These are phyloP conservation scores for Anthrax anthrax DNA, from an alignment of 2,888 invertebrate species.

Conservation along the genomic window DNA sequence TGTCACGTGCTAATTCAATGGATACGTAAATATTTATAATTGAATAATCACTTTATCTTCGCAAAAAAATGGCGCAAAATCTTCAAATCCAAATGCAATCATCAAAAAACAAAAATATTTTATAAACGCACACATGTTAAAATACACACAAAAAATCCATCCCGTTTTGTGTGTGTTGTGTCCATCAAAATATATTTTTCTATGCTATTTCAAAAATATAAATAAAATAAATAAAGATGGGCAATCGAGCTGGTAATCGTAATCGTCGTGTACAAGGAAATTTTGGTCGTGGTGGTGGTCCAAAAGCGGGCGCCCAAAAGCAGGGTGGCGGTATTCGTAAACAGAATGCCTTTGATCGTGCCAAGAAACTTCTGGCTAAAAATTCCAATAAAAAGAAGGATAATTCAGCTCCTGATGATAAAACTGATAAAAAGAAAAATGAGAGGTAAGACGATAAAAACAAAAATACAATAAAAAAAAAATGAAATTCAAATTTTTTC, in stretches of 20 bases:
- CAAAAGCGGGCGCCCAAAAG: constrained; percentile 28
- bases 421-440: constrained; percentile 26
- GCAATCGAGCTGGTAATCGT: constrained; percentile 34
- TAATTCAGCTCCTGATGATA: constrained; percentile 35
- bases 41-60: no score
- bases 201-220: no score
- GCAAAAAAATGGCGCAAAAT: no score
- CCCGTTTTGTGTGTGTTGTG: no score
- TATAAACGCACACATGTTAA: no score
- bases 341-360: constrained; percentile 37
- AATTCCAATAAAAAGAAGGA: constrained; percentile 37
- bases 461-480: constrained; percentile 15
- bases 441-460: constrained; percentile 33
- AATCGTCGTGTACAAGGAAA: constrained; percentile 28
- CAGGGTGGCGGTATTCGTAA: constrained; percentile 36
- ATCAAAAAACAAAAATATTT: no score
- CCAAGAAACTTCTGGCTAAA: constrained; percentile 38
- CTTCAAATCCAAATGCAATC: no score
- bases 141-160: no score
- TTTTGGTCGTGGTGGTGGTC: constrained; percentile 34
- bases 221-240: constrained; percentile 27
- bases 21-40: no score
- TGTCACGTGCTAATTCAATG: no score
- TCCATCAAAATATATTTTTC: no score
- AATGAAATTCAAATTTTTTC: constrained; percentile 15